These are phyloP conservation scores for Oryzias javanicus DNA, from an alignment of 2,113 vertebrate species.

Conservation along the genomic window DNA sequence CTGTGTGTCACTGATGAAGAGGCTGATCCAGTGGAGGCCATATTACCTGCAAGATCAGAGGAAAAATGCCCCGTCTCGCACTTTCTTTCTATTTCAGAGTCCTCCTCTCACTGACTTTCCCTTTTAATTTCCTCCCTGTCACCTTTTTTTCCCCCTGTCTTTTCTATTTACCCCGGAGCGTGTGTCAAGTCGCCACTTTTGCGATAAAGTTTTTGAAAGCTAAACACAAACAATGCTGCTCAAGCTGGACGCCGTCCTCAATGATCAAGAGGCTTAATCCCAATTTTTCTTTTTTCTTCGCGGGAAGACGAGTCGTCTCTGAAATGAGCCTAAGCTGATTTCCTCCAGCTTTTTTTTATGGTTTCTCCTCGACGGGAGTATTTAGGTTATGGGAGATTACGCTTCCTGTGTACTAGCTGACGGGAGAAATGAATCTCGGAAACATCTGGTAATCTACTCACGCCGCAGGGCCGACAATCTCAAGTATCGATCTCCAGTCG, in stretches of 20 bases:
- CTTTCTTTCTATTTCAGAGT: conserved; percentile 51
- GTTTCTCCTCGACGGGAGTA: conserved; percentile 62
- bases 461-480: conserved; percentile 64
- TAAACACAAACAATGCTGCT: conserved; percentile 50
- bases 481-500: conserved; percentile 66
- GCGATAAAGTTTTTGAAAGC: conserved; percentile 54
- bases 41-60: conserved; percentile 95
- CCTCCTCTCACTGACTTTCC: conserved; percentile 41
- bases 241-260: conserved; percentile 1
- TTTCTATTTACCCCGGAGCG: conserved; percentile 40
- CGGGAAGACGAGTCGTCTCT: conserved; percentile 68
- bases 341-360: conserved; percentile 56
- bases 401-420: conserved; percentile 57
- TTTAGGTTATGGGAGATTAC: conserved; percentile 74
- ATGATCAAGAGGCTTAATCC: conserved; percentile 49
- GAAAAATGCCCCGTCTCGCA: conserved; percentile 59
- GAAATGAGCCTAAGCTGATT: conserved; percentile 61
- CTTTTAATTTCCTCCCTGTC: conserved; percentile 32
- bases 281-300: conserved; percentile 67
- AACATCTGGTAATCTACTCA: conserved; percentile 77
- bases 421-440: conserved; percentile 74
- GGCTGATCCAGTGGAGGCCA: conserved; percentile 96
- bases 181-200: conserved; percentile 33
- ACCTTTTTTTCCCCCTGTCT: conserved; percentile 13
- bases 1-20: conserved; percentile 99